phyloP scores from a whole-genome alignment of 1,140 invertebrate species.

The Spodoptera litura region DNA sequence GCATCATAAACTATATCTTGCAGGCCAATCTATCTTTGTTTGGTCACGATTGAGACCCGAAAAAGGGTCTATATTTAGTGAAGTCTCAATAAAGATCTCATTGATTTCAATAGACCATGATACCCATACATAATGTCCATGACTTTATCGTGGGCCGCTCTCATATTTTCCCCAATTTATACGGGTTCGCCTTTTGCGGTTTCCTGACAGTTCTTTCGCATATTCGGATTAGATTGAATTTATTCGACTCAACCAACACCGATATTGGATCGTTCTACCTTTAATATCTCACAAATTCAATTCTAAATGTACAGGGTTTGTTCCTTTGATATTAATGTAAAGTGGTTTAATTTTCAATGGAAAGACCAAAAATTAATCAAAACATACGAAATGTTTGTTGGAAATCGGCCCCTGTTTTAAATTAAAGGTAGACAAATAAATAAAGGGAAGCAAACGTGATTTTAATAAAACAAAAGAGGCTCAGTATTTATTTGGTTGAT shows the following conservation, averaged over 20 bases:
- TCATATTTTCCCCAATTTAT: conserved; percentile 72
- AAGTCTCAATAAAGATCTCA: conserved; percentile 71
- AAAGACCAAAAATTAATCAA: conserved; percentile 12
- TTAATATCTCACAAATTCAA: conserved; percentile 49
- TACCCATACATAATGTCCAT: conserved; percentile 66
- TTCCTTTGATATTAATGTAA: neutral
- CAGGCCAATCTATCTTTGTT: conserved; percentile 20
- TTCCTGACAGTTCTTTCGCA: conserved; percentile 60
- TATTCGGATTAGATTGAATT: conserved; percentile 66
- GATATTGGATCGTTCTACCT: conserved; percentile 58
- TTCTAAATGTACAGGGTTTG: conserved; percentile 30
- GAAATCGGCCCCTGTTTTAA: neutral
- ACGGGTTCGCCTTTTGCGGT: conserved; percentile 68
- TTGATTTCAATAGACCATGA: conserved; percentile 74
- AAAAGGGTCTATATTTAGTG: conserved; percentile 66
- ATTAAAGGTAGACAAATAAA: neutral
- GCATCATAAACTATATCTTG: conserved; percentile 31
- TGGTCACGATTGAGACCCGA: conserved; percentile 3
- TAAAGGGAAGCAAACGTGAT: neutral
- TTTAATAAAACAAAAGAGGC: no score
- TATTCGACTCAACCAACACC: conserved; percentile 57
- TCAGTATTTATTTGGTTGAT: no score
- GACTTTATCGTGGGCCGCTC: conserved; percentile 65
- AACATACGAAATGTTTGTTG: neutral
- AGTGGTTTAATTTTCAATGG: conserved; percentile 8